Evolutionary conservation across 2,113 vertebrate genomes (phyloP).

Genomic region (Nycticebus coucang): DNA sequence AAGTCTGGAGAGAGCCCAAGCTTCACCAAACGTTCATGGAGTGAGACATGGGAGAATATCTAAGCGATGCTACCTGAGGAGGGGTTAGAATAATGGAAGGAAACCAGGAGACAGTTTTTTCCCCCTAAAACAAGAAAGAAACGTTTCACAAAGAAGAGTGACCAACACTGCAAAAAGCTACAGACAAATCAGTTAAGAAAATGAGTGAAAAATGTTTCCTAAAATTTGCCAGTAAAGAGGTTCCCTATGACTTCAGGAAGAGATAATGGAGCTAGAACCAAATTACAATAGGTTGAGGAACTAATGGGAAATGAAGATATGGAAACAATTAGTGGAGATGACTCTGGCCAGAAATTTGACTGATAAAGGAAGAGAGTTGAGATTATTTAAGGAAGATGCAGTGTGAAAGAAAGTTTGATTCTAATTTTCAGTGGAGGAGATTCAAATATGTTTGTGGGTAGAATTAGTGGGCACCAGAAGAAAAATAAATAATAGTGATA

Average conservation of each 20-base stretch:
- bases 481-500: background rate
- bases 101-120: background rate
- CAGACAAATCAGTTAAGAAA: background rate
- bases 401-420: background rate
- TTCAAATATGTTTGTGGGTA: background rate
- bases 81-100: background rate
- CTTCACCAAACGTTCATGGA: background rate
- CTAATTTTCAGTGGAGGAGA: background rate
- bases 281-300: background rate
- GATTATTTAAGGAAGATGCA: background rate
- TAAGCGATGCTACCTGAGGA: background rate
- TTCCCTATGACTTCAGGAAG: background rate
- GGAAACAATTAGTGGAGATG: background rate
- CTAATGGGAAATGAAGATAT: background rate
- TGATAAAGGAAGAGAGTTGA: background rate
- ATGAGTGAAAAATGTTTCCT: conserved; percentile 12
- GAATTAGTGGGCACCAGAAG: background rate
- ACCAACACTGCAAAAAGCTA: background rate
- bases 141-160: background rate
- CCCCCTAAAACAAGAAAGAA: background rate
- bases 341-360: background rate
- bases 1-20: background rate
- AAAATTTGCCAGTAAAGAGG: background rate
- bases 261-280: background rate
- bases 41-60: background rate